Evolutionary conservation across 2,888 invertebrate species (phyloP).

Genomic region (Pinctada fucata): DNA sequence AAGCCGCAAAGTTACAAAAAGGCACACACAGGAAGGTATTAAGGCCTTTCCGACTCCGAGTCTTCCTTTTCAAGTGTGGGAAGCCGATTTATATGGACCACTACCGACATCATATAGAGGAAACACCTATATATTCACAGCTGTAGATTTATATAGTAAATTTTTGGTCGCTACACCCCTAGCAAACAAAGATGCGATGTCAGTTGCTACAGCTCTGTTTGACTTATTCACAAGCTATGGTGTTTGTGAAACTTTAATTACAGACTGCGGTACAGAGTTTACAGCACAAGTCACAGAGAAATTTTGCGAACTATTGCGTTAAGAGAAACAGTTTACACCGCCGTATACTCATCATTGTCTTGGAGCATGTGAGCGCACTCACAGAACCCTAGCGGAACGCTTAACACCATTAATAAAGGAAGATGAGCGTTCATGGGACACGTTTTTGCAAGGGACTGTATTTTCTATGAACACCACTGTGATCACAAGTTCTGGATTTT

Average conservation of each 20-base stretch:
- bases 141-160: constrained; percentile 14
- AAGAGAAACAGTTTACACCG: constrained; percentile 42
- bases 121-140: constrained; percentile 17
- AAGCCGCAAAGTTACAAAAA: constrained; percentile 24
- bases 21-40: background rate
- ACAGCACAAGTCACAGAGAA: constrained; percentile 24
- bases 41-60: constrained; percentile 6
- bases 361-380: constrained; percentile 44
- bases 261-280: constrained; percentile 19
- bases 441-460: too few relatives aligned
- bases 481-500: background rate
- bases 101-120: background rate
- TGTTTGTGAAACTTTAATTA: too few relatives aligned
- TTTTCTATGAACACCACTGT: too few relatives aligned
- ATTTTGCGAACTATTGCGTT: constrained; percentile 37
- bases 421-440: too few relatives aligned
- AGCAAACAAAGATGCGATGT: too few relatives aligned
- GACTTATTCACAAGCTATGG: too few relatives aligned
- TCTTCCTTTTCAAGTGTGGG: constrained; percentile 26
- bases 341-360: constrained; percentile 46
- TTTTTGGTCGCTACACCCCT: too few relatives aligned
- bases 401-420: too few relatives aligned
- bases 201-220: too few relatives aligned
- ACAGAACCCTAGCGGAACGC: constrained; percentile 43
- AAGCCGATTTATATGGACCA: constrained; percentile 26